Evolutionary conservation across 2,888 invertebrate genomes (phyloP).

Genomic region (Rhamnusium bicolor): DNA sequence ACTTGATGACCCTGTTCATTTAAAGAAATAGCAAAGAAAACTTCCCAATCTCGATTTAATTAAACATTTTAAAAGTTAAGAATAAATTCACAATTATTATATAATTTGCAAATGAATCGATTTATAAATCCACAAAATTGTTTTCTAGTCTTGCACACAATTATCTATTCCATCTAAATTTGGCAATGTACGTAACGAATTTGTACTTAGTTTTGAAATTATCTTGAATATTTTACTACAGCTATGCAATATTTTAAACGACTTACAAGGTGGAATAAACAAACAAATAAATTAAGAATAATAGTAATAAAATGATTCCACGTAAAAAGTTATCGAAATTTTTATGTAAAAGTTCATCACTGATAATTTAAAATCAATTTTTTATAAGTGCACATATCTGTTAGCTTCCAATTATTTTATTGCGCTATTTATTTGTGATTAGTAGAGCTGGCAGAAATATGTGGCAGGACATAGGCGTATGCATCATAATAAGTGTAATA

Average conservation of each 20-base stretch:
- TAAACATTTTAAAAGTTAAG: background rate
- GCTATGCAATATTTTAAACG: background rate
- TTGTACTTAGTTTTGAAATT: slow-evolving; percentile 2
- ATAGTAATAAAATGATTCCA: no score
- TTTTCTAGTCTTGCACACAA: slow-evolving; percentile 1
- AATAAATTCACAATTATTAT: background rate
- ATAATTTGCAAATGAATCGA: background rate
- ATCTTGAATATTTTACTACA: background rate
- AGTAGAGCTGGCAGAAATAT: no score
- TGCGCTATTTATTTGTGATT: no score
- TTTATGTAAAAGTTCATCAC: no score
- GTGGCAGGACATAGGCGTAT: no score
- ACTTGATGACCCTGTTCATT: background rate
- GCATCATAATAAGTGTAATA: no score
- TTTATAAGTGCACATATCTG: no score
- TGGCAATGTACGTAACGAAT: slow-evolving; percentile 1
- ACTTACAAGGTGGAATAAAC: no score
- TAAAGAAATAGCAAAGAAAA: background rate
- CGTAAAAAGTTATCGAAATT: no score
- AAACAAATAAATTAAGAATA: no score
- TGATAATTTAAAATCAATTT: no score
- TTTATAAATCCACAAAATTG: slow-evolving; percentile 1
- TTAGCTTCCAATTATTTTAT: no score
- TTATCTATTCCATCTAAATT: background rate
- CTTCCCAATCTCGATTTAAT: background rate